Percentiles rank a stretch among this genome's conserved stretches.
Evolutionary conservation across 2,888 invertebrate genomes (phyloP).

Genomic region (Melitaea athalia): DNA sequence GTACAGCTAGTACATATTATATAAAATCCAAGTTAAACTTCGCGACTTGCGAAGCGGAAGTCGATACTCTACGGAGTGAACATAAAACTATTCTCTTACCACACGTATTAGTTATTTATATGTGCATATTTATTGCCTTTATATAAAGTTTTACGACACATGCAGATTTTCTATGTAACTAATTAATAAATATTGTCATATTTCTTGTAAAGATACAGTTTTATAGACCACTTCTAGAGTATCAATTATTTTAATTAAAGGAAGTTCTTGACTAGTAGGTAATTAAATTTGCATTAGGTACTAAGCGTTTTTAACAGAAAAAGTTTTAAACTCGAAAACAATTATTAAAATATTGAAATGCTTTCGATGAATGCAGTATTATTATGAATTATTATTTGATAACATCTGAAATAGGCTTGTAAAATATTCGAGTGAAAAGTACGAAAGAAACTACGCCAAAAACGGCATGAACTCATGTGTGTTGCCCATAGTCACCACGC

Average conservation of each 20-base stretch:
- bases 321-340: neutral
- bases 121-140: neutral
- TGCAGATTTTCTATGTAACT: conserved; percentile 7
- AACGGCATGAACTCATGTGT: no score
- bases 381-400: no score
- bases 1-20: no score
- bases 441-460: no score
- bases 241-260: neutral
- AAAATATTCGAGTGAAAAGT: no score
- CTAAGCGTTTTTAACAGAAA: neutral
- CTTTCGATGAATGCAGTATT: no score
- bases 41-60: no score
- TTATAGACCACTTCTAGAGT: neutral
- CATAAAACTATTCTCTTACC: no score
- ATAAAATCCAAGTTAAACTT: no score
- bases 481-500: no score
- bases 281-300: neutral
- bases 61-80: no score
- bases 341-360: neutral
- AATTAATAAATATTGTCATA: conserved; percentile 15
- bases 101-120: neutral
- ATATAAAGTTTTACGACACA: conserved; percentile 12
- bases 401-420: no score
- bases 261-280: neutral
- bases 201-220: conserved; percentile 9